phyloP scores from a whole-genome alignment of 1,140 invertebrate species.

The Heliothis virescens region DNA sequence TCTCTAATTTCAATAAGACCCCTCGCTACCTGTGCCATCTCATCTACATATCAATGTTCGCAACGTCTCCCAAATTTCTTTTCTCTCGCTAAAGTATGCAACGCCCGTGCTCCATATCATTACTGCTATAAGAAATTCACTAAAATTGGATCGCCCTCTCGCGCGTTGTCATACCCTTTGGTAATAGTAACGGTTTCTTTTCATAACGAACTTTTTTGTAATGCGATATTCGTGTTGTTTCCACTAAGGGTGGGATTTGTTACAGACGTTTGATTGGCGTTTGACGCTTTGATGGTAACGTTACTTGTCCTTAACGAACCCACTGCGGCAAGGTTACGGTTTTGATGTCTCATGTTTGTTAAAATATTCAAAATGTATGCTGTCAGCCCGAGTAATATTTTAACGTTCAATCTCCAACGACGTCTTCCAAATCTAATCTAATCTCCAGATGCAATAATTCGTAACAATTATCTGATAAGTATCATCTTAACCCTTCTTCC shows the following conservation, averaged over 20 bases:
- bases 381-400: conserved; percentile 41
- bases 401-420: conserved; percentile 33
- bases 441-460: conserved; percentile 77
- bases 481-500: conserved; percentile 84
- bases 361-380: conserved; percentile 42
- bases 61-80: conserved; percentile 78
- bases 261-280: conserved; percentile 66
- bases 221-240: conserved; percentile 82
- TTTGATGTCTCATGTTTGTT: conserved; percentile 30
- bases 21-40: conserved; percentile 79
- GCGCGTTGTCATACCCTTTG: conserved; percentile 78
- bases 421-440: conserved; percentile 49
- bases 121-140: conserved; percentile 73
- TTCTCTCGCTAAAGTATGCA: conserved; percentile 81
- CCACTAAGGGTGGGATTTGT: conserved; percentile 78
- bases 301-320: conserved; percentile 64
- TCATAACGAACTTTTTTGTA: conserved; percentile 84
- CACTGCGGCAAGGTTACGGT: conserved; percentile 32
- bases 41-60: conserved; percentile 84
- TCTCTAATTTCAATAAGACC: conserved; percentile 85
- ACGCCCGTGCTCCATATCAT: conserved; percentile 81
- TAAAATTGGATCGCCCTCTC: conserved; percentile 81
- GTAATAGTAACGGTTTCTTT: conserved; percentile 83
- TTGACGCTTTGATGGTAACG: conserved; percentile 67
- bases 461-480: conserved; percentile 85